These are phyloP conservation scores for Platanista minor DNA, from an alignment of 2,113 vertebrate genomes.

Conservation along the genomic window DNA sequence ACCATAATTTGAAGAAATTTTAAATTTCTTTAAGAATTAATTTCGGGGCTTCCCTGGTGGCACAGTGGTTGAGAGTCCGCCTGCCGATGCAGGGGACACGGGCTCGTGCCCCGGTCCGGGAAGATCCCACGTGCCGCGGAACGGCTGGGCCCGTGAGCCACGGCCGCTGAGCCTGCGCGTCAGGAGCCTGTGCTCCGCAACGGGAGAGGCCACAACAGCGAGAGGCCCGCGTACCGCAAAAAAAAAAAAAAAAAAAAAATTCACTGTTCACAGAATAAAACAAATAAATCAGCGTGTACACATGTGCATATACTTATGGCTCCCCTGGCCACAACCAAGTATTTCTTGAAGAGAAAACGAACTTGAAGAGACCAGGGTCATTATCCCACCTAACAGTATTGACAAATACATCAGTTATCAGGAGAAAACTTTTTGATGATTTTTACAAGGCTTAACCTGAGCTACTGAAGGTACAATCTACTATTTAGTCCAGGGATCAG, in stretches of 20 bases:
- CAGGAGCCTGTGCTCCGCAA: too few relatives aligned
- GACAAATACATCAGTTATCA: neutral
- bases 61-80: too few relatives aligned
- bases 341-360: neutral
- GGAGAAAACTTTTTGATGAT: neutral
- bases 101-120: too few relatives aligned
- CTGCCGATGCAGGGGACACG: too few relatives aligned
- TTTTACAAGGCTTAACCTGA: neutral
- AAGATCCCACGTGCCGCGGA: too few relatives aligned
- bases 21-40: neutral
- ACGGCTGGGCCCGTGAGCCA: too few relatives aligned
- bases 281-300: neutral
- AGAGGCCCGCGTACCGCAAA: neutral
- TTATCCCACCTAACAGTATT: neutral
- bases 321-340: accelerated
- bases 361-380: neutral
- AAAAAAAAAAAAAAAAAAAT: neutral
- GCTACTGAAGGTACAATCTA: accelerated
- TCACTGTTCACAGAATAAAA: neutral
- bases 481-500: neutral
- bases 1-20: neutral
- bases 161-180: too few relatives aligned
- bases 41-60: neutral
- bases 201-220: too few relatives aligned
- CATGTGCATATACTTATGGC: neutral